Percentiles rank a stretch among this genome's conserved stretches.
Evolutionary conservation across 2,797 vertebrate species (phyloP).

Genomic region (Oreochromis grahami): DNA sequence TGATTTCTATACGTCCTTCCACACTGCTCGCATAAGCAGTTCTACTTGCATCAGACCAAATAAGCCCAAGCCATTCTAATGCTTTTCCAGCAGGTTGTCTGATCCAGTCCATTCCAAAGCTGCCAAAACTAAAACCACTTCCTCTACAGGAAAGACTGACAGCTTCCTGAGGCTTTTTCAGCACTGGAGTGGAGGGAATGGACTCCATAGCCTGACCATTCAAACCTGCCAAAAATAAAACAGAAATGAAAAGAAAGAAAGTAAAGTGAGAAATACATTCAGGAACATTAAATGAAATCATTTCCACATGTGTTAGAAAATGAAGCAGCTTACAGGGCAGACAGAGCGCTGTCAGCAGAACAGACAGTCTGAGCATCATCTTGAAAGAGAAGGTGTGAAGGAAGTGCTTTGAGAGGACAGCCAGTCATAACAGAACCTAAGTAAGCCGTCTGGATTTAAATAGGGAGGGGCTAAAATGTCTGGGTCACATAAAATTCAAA

Average conservation of each 20-base stretch:
- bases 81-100: constrained; percentile 11
- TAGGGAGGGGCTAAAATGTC: not conserved
- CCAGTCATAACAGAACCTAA: not conserved
- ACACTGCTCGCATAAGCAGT: not conserved
- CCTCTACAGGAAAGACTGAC: constrained; percentile 25
- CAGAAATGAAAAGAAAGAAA: not conserved
- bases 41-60: not conserved
- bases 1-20: not conserved
- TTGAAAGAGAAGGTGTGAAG: not conserved
- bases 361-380: not conserved
- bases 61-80: not conserved
- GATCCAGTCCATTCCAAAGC: constrained; percentile 8
- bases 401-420: not conserved
- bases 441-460: not conserved
- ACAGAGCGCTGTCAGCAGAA: not conserved
- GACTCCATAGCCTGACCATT: constrained; percentile 6
- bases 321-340: constrained; percentile 6
- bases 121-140: constrained; percentile 13
- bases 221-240: not conserved
- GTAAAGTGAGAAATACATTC: accelerated
- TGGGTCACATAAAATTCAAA: not conserved
- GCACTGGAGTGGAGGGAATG: not conserved
- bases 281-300: accelerated
- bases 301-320: not conserved
- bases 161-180: not conserved